Evolutionary conservation across 2,113 vertebrate genomes (phyloP), one percentile per base, ranked within the genome.

Genomic region (Psophia crepitans): DNA sequence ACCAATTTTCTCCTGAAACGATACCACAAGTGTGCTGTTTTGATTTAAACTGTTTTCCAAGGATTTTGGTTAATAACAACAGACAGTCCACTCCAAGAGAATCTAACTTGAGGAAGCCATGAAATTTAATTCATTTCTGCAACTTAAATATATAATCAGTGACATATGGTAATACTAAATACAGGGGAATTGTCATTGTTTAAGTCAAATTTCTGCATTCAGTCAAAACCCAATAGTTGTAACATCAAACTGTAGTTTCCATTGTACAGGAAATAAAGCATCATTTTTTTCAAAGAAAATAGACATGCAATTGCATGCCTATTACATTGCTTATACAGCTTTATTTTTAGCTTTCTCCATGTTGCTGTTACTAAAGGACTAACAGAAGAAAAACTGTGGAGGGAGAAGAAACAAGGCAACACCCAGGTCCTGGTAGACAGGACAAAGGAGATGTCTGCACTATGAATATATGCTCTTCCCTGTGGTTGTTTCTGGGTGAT

Each of bases 121-220:
- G 96, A 96, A 95, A 96, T 88, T 89, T 84, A 94, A 96, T 94
- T 97, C 84, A 97, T 95, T 96, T 96, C 91, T 96, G 69, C 76
- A 92, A 95, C 91, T 93, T 97, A 97, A 97, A 97, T 95, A 75
- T 96, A 82, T 97, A 97, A 97, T 97, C 96, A 97, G 73, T 80
- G 96, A 94, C 97, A 97, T 93, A 96, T 97, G 97, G 97, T 71
- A 96, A 90, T 93, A 93, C 79, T 94, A 96, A 97, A 97, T 96
- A 94, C 61, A 87, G 65, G 95, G 90, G 44, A 95, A 92, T 78
- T 95, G 89, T 97, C 89, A 41, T 95, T 90, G 92, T 92, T 96
- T 89, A 94, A 91, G 85, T 96, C n/a, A 95, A 94, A 93, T 94
- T 94, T 97, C 95, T 97, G 96, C 91, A 64, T 96, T 96, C 66